Evolutionary conservation across 2,797 vertebrate species (phyloP).

Genomic region (Martes flavigula): DNA sequence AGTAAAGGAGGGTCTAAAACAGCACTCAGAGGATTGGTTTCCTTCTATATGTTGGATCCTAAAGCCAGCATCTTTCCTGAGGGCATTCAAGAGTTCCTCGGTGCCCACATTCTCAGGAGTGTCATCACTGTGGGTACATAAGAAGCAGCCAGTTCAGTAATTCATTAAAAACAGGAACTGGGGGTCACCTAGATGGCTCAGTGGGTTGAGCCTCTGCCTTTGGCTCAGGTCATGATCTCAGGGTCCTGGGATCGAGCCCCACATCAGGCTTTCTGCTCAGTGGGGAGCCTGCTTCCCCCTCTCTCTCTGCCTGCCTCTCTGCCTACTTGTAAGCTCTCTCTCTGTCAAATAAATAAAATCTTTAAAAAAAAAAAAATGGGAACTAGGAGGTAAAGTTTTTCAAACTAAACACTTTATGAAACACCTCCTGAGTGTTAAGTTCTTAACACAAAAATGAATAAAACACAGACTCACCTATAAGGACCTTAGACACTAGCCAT

Average conservation of each 20-base stretch:
- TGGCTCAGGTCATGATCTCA: too few relatives aligned
- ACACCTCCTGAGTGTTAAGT: background rate
- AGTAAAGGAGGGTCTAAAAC: background rate
- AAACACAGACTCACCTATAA: background rate
- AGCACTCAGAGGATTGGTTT: background rate
- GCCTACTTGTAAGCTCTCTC: too few relatives aligned
- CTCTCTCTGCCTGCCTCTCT: too few relatives aligned
- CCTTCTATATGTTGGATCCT: background rate
- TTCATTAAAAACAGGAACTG: background rate
- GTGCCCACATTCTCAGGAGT: background rate
- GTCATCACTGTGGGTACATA: background rate
- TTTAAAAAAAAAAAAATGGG: background rate
- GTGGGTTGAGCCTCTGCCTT: too few relatives aligned
- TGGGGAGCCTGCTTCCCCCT: too few relatives aligned
- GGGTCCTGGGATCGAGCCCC: too few relatives aligned
- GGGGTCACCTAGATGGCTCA: background rate
- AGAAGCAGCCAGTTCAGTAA: background rate
- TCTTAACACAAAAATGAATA: background rate
- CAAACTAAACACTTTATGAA: background rate
- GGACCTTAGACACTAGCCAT: background rate
- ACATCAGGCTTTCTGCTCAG: too few relatives aligned
- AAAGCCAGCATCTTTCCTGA: background rate
- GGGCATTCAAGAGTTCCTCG: background rate
- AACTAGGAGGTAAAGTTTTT: background rate
- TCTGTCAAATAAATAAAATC: too few relatives aligned